A percentile compares a stretch with the other conserved stretches of the same genome.
Evolutionary conservation across 2,797 vertebrate species (phyloP).

Genomic region (Pachyuromys duprasi): DNA sequence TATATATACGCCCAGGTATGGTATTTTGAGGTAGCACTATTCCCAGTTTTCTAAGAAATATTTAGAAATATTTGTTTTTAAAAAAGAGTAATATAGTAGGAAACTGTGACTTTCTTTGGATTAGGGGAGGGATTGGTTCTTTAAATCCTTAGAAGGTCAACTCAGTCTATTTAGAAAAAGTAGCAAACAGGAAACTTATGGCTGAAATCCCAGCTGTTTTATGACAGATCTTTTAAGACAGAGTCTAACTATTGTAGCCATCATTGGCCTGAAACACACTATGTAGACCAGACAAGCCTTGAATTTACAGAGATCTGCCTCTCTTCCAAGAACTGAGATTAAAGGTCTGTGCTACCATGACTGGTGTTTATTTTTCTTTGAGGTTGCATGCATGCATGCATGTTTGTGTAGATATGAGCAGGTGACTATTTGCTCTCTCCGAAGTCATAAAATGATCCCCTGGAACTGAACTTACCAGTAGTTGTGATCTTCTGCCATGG

Average conservation of each 20-base stretch:
- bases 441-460: neutral
- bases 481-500: neutral
- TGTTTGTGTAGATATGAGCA: neutral
- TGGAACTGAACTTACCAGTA: neutral
- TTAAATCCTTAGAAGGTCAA: neutral
- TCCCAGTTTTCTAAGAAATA: too few species aligned
- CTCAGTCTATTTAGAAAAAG: neutral
- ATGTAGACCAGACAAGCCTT: neutral
- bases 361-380: neutral
- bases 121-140: slow-evolving; percentile 27
- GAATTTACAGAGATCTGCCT: neutral
- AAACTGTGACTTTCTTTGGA: slow-evolving; percentile 37
- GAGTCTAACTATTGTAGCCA: too few species aligned
- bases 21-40: too few species aligned
- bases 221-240: neutral
- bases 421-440: neutral
- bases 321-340: neutral
- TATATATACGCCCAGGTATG: too few species aligned
- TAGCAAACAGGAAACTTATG: neutral
- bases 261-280: neutral
- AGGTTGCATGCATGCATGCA: neutral
- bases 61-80: too few species aligned
- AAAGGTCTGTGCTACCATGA: neutral
- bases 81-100: neutral
- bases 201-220: neutral